Base-by-base conservation (phyloP, 2,888 invertebrate species). In the Orthosia gracilis region DNA sequence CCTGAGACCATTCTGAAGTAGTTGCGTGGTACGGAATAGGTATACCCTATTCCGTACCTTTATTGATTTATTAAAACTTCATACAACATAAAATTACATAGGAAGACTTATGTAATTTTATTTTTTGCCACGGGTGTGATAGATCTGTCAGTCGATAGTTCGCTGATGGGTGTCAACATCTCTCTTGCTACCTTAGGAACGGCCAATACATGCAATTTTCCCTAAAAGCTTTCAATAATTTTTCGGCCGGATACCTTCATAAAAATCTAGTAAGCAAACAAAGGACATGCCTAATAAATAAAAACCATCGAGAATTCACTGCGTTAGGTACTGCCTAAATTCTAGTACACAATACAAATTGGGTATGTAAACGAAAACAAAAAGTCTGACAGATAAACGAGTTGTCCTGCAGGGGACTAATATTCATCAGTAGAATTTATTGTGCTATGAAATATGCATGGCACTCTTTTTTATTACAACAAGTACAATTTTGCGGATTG, bases 371-470 rank as follows among this genome's bases (percentile, higher is more conserved):
- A 68, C 50, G 64, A 68, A 65, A 45, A 78, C 73, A 78, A 80
- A 79, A 64, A 47, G 64, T 62, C 64, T 55, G 31, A 0, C 69
- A 45, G 64, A 49, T 67, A 79, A 70, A 80, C 68, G 76, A 68
- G 61, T 68, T 76, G 76, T 65, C 65, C 61, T 57, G 9, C 40
- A 40, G 12, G 4, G 75, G 70, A 75, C 52, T 73, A 66, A 79
- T 79, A 79, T 80, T 80, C 76, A 62, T 75, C 13, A 65, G 50
- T 15, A 12, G 17, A 71, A 75, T 71, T 57, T 62, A 69, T 73
- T 62, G 62, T 65, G 11, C 23, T 62, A 70, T 80, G 47, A 76
- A 80, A 68, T 80, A 80, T 75, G 67, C 55, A 80, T 74, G 47
- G 12, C 45, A 55, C 21, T 69, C 47, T 62, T 72, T 77, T 57